Evolutionary conservation across 2,888 invertebrate genomes (phyloP).

Genomic region (Melinaea marsaeus): DNA sequence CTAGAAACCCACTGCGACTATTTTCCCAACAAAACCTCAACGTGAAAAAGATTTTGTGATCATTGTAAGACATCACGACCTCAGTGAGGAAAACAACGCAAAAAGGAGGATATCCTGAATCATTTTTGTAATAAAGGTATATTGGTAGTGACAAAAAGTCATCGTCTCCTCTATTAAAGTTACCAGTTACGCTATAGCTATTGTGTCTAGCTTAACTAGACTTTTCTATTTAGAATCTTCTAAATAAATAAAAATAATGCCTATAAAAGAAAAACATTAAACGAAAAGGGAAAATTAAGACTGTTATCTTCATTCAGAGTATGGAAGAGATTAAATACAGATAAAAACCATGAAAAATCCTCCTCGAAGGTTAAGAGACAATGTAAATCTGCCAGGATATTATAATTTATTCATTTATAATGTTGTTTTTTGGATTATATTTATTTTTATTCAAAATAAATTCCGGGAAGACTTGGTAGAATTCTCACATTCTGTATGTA

Average conservation of each 20-base stretch:
- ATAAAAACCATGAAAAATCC: not conserved
- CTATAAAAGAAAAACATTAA: not conserved
- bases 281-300: not conserved
- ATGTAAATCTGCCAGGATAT: not conserved
- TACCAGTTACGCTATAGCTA: too few relatives aligned
- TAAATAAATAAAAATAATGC: not conserved
- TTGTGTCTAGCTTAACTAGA: not conserved
- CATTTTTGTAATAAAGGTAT: too few relatives aligned
- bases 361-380: constrained; percentile 1
- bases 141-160: too few relatives aligned
- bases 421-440: not conserved
- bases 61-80: too few relatives aligned
- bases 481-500: not conserved
- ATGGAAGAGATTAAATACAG: constrained; percentile 9
- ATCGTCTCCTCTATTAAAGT: too few relatives aligned
- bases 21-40: too few relatives aligned
- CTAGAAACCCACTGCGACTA: too few relatives aligned
- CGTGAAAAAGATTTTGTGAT: too few relatives aligned
- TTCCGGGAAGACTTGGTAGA: not conserved
- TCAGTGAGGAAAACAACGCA: too few relatives aligned
- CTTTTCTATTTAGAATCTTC: not conserved
- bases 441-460: not conserved
- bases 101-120: too few relatives aligned
- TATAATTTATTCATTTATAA: constrained; percentile 1
- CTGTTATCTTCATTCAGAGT: not conserved